Percentiles rank a stretch among this genome's conserved stretches.
These are phyloP conservation scores for Anabas testudineus DNA, from an alignment of 2,797 vertebrate genomes.

Conservation along the genomic window DNA sequence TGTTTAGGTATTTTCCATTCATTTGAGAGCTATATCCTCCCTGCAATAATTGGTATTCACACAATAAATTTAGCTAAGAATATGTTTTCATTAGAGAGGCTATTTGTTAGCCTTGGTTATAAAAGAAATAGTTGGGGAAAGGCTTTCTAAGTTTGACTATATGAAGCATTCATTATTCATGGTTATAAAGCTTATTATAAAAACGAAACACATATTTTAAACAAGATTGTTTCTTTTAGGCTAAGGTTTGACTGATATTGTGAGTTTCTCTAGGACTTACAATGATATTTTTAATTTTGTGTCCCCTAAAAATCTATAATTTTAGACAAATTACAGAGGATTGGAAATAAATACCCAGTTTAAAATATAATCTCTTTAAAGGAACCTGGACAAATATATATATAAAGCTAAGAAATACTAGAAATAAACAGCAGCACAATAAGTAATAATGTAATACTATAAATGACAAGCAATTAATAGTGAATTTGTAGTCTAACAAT, in stretches of 20 bases:
- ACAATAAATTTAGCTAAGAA: slow-evolving; percentile 16
- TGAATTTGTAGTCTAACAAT: no score
- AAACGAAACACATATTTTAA: not conserved
- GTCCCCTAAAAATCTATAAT: no score
- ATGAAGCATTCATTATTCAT: no score
- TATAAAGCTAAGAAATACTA: no score
- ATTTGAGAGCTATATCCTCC: slow-evolving; percentile 39
- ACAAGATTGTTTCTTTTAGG: not conserved
- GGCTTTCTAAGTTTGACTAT: not conserved
- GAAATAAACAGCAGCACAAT: no score
- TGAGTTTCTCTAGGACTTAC: not conserved
- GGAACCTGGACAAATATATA: no score
- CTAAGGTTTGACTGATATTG: not conserved
- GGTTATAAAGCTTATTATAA: slow-evolving; percentile 14
- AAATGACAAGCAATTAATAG: no score
- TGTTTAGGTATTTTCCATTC: slow-evolving; percentile 44
- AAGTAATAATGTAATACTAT: no score
- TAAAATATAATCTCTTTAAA: no score
- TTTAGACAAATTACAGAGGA: no score
- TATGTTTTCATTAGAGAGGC: slow-evolving; percentile 31
- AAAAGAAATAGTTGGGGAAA: slow-evolving; percentile 11
- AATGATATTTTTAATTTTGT: not conserved
- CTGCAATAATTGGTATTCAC: slow-evolving; percentile 26
- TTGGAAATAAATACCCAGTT: no score
- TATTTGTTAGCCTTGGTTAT: slow-evolving; percentile 25